These are phyloP conservation scores for Poecile montanus DNA, from an alignment of 2,797 vertebrate species.

Conservation along the genomic window DNA sequence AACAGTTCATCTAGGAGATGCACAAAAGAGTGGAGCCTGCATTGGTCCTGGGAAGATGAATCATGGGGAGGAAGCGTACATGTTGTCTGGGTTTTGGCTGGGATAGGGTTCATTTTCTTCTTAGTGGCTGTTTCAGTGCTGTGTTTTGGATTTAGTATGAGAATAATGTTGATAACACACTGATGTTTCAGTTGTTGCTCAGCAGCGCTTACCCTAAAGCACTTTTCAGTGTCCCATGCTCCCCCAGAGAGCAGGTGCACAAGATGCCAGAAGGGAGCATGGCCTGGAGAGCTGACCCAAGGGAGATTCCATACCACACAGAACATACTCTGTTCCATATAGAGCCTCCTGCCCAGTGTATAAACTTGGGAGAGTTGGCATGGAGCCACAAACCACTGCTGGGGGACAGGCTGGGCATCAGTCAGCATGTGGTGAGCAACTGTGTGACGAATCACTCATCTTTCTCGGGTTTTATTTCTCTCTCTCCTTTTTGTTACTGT, in stretches of 20 bases:
- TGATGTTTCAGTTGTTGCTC: background rate
- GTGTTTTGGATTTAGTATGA: background rate
- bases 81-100: background rate
- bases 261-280: background rate
- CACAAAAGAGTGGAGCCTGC: background rate
- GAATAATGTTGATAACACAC: background rate
- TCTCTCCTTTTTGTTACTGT: background rate
- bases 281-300: background rate
- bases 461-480: background rate
- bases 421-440: background rate
- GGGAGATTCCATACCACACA: background rate
- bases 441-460: background rate
- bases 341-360: background rate
- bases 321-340: background rate
- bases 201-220: background rate
- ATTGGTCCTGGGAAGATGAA: background rate
- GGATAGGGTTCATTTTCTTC: background rate
- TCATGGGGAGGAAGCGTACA: accelerated
- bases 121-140: background rate
- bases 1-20: background rate
- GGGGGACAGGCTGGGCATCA: background rate
- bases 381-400: background rate
- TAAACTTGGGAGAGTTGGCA: background rate
- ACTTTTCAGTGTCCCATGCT: background rate
- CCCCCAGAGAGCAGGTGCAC: accelerated